Base-by-base conservation (phyloP, 2,797 vertebrate genomes). In the Distichodus sexfasciatus region DNA sequence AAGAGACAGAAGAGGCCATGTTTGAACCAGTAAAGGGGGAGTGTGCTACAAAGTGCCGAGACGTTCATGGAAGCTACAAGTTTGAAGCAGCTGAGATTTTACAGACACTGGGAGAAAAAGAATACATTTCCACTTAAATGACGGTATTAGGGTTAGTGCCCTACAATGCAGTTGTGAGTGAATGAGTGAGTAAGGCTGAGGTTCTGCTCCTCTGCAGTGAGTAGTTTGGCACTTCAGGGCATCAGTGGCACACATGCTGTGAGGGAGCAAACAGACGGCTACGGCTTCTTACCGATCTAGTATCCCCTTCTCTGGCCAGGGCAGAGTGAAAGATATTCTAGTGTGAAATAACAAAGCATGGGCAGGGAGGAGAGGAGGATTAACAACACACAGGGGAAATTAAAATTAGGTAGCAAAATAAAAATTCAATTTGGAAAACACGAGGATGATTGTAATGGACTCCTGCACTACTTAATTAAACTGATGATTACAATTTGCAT, bases 321-420 rank as follows among this genome's bases (percentile, higher is more conserved):
- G 93, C 87, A 98, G 93, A 96, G 89, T 98, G 93, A 98, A 98
- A 94, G 96, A 93, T 80, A 98, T 94, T 99, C 96, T 98, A 97
- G 14, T 87, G 84, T 89, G 90, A 85, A 86, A 94, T 89, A 90
- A 93, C 72, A 80, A 51, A 92, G 92, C 77, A 90, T 62, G 96
- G 87, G 90, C 90, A 82, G 88, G 76, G 92, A 84, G 92, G 90
- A 83, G 83, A 84, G 87, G 86, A 79, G 9, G 78, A 84, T 82
- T 71, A 84, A 66, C 64, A 66, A 73, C 62, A 69, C 36, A 71
- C 15, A 28, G 54, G 47, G 46, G 19, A 21, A 44, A n/a, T 46
- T 5, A 43, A 11, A 36, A 26, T 31, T 2, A 36, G 23, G 11
- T 5, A 48, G 15, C 11, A 14, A 40, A 12, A 17, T 55, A 21